Evolutionary conservation across 2,888 invertebrate genomes (phyloP).

Genomic region (Cancer borealis): DNA sequence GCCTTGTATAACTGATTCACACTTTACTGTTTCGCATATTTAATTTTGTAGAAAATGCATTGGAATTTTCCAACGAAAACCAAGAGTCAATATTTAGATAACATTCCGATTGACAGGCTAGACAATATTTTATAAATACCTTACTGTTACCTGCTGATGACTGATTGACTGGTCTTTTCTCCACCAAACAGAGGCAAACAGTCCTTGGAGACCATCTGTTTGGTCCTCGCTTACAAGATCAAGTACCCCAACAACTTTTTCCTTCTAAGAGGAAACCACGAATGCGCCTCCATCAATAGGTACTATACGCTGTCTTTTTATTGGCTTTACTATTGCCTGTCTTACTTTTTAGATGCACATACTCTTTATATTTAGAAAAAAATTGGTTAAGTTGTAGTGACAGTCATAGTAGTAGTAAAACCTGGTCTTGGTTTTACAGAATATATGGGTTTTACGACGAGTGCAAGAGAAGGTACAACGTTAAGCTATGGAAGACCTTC

Average conservation of each 20-base stretch:
- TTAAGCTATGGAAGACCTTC: slow-evolving; percentile 83
- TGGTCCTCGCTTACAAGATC: slow-evolving; percentile 82
- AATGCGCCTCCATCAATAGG: slow-evolving; percentile 83
- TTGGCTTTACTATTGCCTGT: background rate
- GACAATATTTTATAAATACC: background rate
- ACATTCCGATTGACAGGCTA: background rate
- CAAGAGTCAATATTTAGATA: too few species aligned
- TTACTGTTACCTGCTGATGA: background rate
- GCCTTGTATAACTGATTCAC: background rate
- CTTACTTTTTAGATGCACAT: background rate
- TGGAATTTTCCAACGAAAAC: too few species aligned
- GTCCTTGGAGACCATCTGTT: slow-evolving; percentile 82
- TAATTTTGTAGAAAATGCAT: background rate
- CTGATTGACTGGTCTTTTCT: slow-evolving; percentile 13
- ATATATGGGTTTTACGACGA: slow-evolving; percentile 84
- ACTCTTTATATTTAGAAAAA: background rate
- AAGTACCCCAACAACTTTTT: slow-evolving; percentile 84
- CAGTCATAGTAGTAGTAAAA: background rate
- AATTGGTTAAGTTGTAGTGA: background rate
- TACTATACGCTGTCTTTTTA: slow-evolving; percentile 77
- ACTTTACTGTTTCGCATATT: background rate
- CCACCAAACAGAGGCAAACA: slow-evolving; percentile 80
- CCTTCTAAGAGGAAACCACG: slow-evolving; percentile 83
- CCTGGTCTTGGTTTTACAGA: slow-evolving; percentile 78
- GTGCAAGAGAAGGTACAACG: slow-evolving; percentile 82